These are phyloP conservation scores for Anas platyrhynchos DNA, from an alignment of 2,113 vertebrate genomes.

Conservation along the genomic window DNA sequence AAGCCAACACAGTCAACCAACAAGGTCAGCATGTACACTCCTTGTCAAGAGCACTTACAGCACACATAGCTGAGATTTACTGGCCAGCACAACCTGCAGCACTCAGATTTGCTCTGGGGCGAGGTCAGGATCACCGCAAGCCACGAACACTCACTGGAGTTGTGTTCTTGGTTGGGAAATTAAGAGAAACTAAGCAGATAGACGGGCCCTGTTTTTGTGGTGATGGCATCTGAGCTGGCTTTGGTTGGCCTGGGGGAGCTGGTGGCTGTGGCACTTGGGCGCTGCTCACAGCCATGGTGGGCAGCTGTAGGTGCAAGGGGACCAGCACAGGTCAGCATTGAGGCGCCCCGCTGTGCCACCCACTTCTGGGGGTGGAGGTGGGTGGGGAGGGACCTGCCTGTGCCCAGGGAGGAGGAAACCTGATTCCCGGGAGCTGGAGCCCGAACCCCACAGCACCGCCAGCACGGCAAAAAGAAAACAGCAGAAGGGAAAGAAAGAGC, in stretches of 20 bases:
- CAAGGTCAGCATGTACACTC: not conserved
- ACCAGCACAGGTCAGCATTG: not conserved
- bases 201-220: not conserved
- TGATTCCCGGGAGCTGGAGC: not conserved
- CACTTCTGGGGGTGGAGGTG: not conserved
- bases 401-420: not conserved
- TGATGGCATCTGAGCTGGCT: not conserved
- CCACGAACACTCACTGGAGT: not conserved
- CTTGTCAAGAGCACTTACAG: not conserved
- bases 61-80: not conserved
- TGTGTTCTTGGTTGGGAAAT: not conserved
- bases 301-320: not conserved
- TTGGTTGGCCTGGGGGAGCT: not conserved
- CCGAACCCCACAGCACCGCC: not conserved
- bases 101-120: not conserved
- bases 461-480: not conserved
- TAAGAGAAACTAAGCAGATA: not conserved
- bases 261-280: not conserved
- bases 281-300: rapidly evolving
- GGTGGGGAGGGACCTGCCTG: not conserved
- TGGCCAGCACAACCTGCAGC: not conserved
- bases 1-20: too few species aligned
- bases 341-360: not conserved
- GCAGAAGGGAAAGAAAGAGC: not conserved
- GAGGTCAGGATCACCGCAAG: not conserved